Evolutionary conservation across 2,113 vertebrate genomes (phyloP), one percentile per base, ranked within the genome.

Genomic region (Neolamprologus ventralis): DNA sequence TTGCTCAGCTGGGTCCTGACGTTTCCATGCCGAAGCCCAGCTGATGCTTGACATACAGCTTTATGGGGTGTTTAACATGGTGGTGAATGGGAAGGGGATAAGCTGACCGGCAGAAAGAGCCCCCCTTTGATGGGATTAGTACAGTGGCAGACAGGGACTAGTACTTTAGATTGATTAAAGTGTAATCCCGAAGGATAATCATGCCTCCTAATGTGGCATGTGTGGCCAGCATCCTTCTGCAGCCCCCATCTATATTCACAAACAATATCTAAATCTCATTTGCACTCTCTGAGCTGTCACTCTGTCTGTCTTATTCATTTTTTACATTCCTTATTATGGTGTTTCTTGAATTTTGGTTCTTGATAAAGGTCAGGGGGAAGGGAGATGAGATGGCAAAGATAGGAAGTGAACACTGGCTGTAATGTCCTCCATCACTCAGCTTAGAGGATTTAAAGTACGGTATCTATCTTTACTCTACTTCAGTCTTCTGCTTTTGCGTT

Each of bases 111-210:
- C 93, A 94, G 92, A 88, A 94, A 93, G 91, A 88, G 93, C 93
- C 84, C 87, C 85, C 84, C 86, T 93, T 91, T 90, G 91, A 95
- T 95, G 84, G 91, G 94, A 96, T 96, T 94, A 95, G 82, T 85
- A 90, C 92, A 90, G 89, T 90, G 82, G 85, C 88, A 86, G 91
- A 94, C 91, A 93, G 92, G 89, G 89, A 92, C 92, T 88, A 92
- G 91, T 92, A 89, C 92, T 93, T 95, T 94, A 93, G 91, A 94
- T 96, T 95, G 94, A 96, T 96, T 95, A 92, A 95, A 95, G 90
- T 95, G 94, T 95, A 96, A 96, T 95, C 94, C 94, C 86, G 84
- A 55, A 75, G 89, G 94, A 95, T 95, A 94, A 95, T 94, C 95
- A 91, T 89, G 92, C 88, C 91, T 92, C 91, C 92, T 89, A 89